These are phyloP conservation scores for Lagocephalus sceleratus DNA, from an alignment of 2,797 vertebrate genomes.

Conservation along the genomic window DNA sequence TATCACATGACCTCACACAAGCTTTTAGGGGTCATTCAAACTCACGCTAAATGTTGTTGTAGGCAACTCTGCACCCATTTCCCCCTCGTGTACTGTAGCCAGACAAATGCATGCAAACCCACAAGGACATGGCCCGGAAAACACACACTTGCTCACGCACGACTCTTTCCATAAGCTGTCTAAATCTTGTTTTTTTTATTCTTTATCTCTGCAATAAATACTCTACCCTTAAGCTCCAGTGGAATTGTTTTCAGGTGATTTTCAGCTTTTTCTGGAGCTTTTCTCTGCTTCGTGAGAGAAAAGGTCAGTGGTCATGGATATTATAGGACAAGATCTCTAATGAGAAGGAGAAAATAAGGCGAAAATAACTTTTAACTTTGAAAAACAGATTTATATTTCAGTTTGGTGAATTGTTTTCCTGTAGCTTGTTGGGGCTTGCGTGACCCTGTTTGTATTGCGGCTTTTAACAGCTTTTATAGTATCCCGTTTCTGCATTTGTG, in stretches of 20 bases:
- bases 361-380: too few relatives aligned
- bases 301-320: constrained; percentile 55
- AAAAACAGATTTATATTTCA: too few relatives aligned
- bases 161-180: constrained; percentile 29
- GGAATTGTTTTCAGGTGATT: constrained; percentile 60
- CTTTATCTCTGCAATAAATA: constrained; percentile 46
- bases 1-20: constrained; percentile 59
- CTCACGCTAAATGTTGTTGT: constrained; percentile 57
- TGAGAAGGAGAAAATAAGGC: too few relatives aligned
- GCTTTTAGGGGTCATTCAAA: constrained; percentile 67
- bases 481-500: too few relatives aligned
- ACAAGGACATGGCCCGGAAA: constrained; percentile 24
- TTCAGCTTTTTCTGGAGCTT: constrained; percentile 32
- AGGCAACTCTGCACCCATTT: constrained; percentile 45
- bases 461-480: too few relatives aligned
- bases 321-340: constrained; percentile 41
- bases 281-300: constrained; percentile 29
- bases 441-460: too few relatives aligned
- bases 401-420: too few relatives aligned
- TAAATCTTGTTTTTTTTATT: constrained; percentile 33
- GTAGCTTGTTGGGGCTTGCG: too few relatives aligned
- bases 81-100: constrained; percentile 3
- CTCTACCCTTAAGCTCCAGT: constrained; percentile 40
- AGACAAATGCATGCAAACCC: constrained; percentile 28
- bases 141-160: constrained; percentile 20